Evolutionary conservation across 2,888 invertebrate genomes (phyloP).

Genomic region (Parthenolecanium corni): DNA sequence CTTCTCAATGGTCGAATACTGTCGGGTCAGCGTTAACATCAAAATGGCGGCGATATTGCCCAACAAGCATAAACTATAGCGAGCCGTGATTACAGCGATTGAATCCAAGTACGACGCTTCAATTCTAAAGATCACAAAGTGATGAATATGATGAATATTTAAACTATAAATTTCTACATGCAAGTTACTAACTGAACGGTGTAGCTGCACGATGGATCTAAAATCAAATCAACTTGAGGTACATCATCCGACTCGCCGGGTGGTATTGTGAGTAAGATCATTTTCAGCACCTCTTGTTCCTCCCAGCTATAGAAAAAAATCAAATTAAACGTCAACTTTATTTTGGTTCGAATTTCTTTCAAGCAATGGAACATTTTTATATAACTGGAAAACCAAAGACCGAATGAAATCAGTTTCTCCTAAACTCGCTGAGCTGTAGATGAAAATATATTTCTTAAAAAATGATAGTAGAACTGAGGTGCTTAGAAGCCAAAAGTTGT

Average conservation of each 20-base stretch:
- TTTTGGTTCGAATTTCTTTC: no score
- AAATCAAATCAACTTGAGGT: constrained; percentile 12
- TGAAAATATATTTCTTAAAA: no score
- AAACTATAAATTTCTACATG: not conserved
- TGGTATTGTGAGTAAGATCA: constrained; percentile 16
- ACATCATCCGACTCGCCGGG: not conserved
- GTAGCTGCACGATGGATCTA: constrained; percentile 15
- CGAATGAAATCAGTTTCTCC: no score
- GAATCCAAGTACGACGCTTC: constrained; percentile 14
- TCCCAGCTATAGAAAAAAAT: constrained; percentile 4
- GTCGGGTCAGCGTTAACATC: not conserved
- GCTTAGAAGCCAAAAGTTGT: no score
- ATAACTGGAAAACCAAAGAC: no score
- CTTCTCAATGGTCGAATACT: not conserved
- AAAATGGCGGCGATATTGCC: constrained; percentile 7
- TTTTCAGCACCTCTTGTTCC: constrained; percentile 7
- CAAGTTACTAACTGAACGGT: constrained; percentile 8
- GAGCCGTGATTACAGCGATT: constrained; percentile 4
- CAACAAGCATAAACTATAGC: constrained; percentile 4
- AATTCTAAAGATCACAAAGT: not conserved
- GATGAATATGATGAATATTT: not conserved
- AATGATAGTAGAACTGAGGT: no score
- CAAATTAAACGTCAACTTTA: not conserved
- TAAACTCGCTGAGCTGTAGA: no score
- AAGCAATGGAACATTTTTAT: no score